Conservation (phyloP, 2,888 invertebrate genomes). For the Pedicia rivosa region DNA sequence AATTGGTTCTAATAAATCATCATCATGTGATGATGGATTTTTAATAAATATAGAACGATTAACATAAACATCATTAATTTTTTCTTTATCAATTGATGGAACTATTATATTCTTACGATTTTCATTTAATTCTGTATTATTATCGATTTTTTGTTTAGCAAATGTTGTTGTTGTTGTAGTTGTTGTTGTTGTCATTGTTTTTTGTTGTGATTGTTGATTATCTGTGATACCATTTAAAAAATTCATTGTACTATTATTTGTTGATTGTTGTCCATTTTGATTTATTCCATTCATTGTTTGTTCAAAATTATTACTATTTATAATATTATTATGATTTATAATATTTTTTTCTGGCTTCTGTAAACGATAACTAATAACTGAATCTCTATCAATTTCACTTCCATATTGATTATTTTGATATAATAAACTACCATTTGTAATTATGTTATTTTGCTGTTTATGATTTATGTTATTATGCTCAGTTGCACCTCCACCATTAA, state of each 20-base stretch:
- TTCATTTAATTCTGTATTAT: background rate
- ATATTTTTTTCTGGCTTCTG: background rate
- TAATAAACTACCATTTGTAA: background rate
- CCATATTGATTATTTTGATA: background rate
- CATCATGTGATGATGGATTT: background rate
- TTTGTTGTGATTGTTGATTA: too few relatives aligned
- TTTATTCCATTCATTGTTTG: constrained; percentile 9
- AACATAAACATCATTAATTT: constrained; percentile 15
- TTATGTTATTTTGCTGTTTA: constrained; percentile 6
- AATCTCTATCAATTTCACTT: constrained; percentile 1
- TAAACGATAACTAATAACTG: background rate
- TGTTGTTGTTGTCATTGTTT: too few relatives aligned
- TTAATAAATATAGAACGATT: constrained; percentile 10
- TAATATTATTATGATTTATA: constrained; percentile 6
- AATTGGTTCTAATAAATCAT: too few relatives aligned
- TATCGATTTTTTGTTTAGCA: too few relatives aligned
- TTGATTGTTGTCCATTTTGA: too few relatives aligned
- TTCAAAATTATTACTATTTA: constrained; percentile 6
- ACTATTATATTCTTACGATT: background rate
- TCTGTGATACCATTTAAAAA: too few relatives aligned
- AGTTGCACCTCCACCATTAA: constrained; percentile 4
- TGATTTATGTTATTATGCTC: constrained; percentile 3
- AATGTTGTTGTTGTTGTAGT: too few relatives aligned
- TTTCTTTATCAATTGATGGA: constrained; percentile 9
- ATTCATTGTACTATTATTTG: background rate